Evolutionary conservation across 2,113 vertebrate genomes (phyloP).

Genomic region (Pachycephala philippinensis): DNA sequence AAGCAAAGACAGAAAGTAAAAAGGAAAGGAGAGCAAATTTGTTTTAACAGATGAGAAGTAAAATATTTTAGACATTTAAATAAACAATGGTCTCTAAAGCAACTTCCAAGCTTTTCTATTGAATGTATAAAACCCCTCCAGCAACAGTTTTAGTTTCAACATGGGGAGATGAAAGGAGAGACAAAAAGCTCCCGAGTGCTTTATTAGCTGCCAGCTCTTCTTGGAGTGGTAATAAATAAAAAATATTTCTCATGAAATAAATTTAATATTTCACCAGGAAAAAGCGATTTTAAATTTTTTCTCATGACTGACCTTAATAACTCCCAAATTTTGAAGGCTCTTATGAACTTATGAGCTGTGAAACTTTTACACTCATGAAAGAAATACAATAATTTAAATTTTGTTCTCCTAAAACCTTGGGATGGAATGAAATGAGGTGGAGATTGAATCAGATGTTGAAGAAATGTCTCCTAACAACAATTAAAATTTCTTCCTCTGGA

Average conservation of each 20-base stretch:
- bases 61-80: background rate
- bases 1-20: background rate
- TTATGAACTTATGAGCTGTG: conserved; percentile 21
- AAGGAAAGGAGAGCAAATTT: background rate
- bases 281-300: conserved; percentile 26
- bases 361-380: conserved; percentile 19
- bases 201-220: conserved; percentile 28
- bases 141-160: background rate
- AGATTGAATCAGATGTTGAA: background rate
- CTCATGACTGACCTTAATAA: conserved; percentile 28
- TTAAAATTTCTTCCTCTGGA: background rate
- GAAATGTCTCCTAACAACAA: background rate
- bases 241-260: conserved; percentile 50
- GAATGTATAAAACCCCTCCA: background rate
- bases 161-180: background rate
- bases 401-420: background rate
- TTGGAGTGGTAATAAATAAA: conserved; percentile 43
- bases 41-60: background rate
- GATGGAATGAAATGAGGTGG: background rate
- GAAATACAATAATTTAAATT: conserved; percentile 1
- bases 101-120: background rate
- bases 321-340: background rate
- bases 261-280: conserved; percentile 50
- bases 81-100: background rate
- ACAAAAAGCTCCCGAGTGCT: background rate